Conservation (phyloP, 2,797 vertebrate species). For the Apogon hyalosoma region DNA sequence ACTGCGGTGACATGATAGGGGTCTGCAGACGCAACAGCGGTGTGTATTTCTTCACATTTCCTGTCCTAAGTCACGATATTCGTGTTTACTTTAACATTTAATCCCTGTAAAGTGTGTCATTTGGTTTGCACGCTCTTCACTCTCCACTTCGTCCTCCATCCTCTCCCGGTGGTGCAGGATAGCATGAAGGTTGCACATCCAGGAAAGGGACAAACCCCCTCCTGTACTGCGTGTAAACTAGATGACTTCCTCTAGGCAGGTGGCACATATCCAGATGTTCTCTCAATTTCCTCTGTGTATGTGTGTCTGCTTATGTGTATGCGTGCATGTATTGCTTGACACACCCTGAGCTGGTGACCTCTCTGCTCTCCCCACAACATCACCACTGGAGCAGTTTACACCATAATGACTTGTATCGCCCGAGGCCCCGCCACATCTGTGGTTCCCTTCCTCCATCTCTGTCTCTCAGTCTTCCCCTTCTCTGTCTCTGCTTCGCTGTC, state of each 20-base stretch:
- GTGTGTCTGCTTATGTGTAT: slow-evolving; percentile 53
- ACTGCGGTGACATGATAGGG: slow-evolving; percentile 70
- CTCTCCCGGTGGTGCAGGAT: slow-evolving; percentile 76
- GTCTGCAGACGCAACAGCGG: slow-evolving; percentile 40
- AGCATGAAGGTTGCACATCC: slow-evolving; percentile 81
- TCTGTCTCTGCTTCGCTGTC: slow-evolving; percentile 39
- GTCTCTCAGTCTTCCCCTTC: slow-evolving; percentile 69
- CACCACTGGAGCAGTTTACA: slow-evolving; percentile 82
- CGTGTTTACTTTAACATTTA: slow-evolving; percentile 81
- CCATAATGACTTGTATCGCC: slow-evolving; percentile 87
- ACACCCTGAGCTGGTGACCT: slow-evolving; percentile 74
- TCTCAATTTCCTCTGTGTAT: slow-evolving; percentile 75
- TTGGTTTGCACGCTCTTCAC: slow-evolving; percentile 81
- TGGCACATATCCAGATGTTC: slow-evolving; percentile 84
- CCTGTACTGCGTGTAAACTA: slow-evolving; percentile 80
- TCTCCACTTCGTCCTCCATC: slow-evolving; percentile 76
- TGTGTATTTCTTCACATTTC: slow-evolving; percentile 69
- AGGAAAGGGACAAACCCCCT: slow-evolving; percentile 77
- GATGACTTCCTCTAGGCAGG: slow-evolving; percentile 85
- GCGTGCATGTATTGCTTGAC: slow-evolving; percentile 69
- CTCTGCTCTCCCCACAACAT: slow-evolving; percentile 73
- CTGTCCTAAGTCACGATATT: slow-evolving; percentile 69
- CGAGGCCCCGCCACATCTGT: slow-evolving; percentile 84
- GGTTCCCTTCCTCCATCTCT: slow-evolving; percentile 75
- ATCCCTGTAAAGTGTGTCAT: slow-evolving; percentile 79